Evolutionary conservation across 1,140 invertebrate species (phyloP), one percentile per base, ranked within the genome.

Genomic region (Vollenhovia emeryi): DNA sequence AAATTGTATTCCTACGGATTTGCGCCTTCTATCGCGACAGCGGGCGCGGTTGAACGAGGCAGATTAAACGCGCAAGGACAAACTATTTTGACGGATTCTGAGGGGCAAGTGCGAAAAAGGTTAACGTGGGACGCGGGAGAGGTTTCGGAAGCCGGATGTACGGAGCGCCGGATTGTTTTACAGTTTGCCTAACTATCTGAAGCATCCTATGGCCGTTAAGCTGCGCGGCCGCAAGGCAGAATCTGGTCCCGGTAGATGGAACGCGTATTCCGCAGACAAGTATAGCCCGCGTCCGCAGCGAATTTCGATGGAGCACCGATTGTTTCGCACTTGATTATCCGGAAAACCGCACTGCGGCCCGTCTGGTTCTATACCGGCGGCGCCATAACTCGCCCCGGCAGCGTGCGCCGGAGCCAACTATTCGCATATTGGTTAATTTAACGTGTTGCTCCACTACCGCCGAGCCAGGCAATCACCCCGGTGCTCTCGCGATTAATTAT

Each of bases 301-400:
- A 90, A 90, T 91, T 91, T 89, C 89, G 89, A 91, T 91, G 85
- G 78, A 89, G 88, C 89, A 88, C 76, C 89, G 89, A 91, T 91
- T 91, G 86, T 91, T 91, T 91, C 86, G 90, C 90, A 89, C 90
- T 91, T 89, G 90, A 91, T 91, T 91, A 91, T 91, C 90, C 89
- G 89, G 89, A 91, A 91, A 91, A 91, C 89, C 89, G 86, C 89
- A 90, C 59, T 88, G 89, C 75, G 89, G 89, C 73, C 62, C 50
- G 59, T 33, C 82, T 85, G 71, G 83, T 87, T 89, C 88, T 89
- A 74, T 62, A 62, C 74, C 50, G 68, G 74, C 85, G 45, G 60
- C 69, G 80, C 88, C 74, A 89, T 89, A 89, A 89, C 88, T 89
- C 74, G 85, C 15, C 73, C 52, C 43, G 59, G 57, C 55, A 86